Percentiles rank a stretch among this genome's conserved stretches.
phyloP scores from a whole-genome alignment of 2,888 invertebrate species.

The Drosophila nr. fundita region DNA sequence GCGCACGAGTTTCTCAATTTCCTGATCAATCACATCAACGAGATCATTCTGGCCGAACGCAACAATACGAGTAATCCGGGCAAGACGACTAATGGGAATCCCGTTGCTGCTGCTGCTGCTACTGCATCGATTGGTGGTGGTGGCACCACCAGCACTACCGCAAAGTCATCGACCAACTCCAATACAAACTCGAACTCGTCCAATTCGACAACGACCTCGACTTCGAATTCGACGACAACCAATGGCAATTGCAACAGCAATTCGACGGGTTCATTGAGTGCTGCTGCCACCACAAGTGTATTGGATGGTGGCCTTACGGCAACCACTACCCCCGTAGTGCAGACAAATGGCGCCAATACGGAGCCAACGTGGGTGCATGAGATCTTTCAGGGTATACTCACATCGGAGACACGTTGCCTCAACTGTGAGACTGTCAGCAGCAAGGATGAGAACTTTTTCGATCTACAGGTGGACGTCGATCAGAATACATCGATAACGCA shows the following conservation, averaged over 20 bases:
- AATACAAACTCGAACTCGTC: constrained; percentile 73
- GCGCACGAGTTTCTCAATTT: constrained; percentile 99
- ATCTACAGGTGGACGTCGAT: constrained; percentile 99
- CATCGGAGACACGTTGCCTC: constrained; percentile 99
- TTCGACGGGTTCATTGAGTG: constrained; percentile 78
- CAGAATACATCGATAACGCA: constrained; percentile 99
- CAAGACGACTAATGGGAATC: constrained; percentile 28
- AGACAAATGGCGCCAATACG: constrained; percentile 85
- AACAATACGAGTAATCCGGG: constrained; percentile 65
- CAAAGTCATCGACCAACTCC: constrained; percentile 51
- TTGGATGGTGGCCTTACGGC: constrained; percentile 64
- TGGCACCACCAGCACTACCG: constrained; percentile 34
- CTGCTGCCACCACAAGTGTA: constrained; percentile 61
- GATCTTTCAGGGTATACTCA: constrained; percentile 99
- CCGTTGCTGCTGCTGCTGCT: constrained; percentile 11
- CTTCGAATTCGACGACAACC: constrained; percentile 74
- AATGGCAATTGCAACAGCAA: constrained; percentile 81
- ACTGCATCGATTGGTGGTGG: not conserved
- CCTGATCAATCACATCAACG: constrained; percentile 98
- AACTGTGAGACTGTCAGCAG: constrained; percentile 99
- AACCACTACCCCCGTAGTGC: constrained; percentile 71
- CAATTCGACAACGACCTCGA: constrained; percentile 75
- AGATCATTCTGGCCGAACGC: constrained; percentile 94
- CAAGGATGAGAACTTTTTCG: constrained; percentile 99
- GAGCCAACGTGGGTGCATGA: constrained; percentile 99